Evolutionary conservation across 2,797 vertebrate genomes (phyloP).

Genomic region (Simalia tracyae): DNA sequence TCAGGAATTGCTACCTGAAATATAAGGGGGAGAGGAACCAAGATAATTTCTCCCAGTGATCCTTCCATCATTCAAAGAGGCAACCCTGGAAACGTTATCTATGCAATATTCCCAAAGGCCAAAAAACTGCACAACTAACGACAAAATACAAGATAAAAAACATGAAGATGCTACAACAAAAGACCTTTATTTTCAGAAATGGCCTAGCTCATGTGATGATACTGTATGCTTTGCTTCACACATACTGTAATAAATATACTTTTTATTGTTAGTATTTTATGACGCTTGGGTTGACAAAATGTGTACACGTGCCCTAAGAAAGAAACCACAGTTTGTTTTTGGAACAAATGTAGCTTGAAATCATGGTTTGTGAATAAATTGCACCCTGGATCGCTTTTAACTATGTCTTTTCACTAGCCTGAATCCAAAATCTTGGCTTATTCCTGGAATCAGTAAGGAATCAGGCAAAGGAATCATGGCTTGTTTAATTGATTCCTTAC

Average conservation of each 20-base stretch:
- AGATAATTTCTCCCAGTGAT: constrained; percentile 53
- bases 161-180: too few relatives aligned
- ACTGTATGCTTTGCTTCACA: neutral
- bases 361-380: neutral
- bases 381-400: neutral
- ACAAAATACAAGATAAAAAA: neutral
- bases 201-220: neutral
- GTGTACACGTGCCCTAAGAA: neutral
- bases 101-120: neutral
- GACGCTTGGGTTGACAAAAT: neutral
- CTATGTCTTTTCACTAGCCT: neutral
- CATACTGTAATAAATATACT: neutral
- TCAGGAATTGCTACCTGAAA: constrained; percentile 75
- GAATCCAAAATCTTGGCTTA: neutral
- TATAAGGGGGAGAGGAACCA: constrained; percentile 38
- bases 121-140: neutral
- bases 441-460: neutral
- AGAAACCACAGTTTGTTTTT: neutral
- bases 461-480: neutral
- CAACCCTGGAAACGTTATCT: neutral
- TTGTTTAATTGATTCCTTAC: neutral
- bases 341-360: neutral
- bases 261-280: neutral
- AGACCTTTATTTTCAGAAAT: neutral
- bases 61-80: neutral